Base-by-base conservation (phyloP, 2,797 vertebrate species). In the Phrynocephalus forsythii region DNA sequence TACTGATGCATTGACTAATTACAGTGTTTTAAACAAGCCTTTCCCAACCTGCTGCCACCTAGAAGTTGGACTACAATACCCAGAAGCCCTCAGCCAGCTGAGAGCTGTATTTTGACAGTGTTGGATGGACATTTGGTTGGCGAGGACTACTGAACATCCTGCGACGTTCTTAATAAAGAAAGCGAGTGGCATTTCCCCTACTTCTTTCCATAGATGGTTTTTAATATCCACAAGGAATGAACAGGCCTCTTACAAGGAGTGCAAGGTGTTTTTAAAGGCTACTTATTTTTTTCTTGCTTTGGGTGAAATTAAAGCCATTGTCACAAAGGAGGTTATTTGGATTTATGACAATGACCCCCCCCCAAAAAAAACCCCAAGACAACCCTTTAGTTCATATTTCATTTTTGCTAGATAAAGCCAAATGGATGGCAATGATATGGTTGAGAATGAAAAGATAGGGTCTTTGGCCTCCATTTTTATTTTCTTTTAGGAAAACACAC, bases 331-430 rank as follows among this genome's bases (percentile, higher is more conserved):
- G 69, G 33, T 33, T 38, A 71, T 86, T 83, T 82, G n/a, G 33
- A 20, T 83, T 84, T 88, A n/a, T 88, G 50, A 69, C 88, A 83
- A 85, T 2, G 68, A 72, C 44, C 38, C 38, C 38, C 38, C 38
- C 38, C 38, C 76, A 91, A 80, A 5, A 80, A 92, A 80, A 3
- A 80, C 1, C 9, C 8, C 52, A 56, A 56, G 13, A 56, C 52
- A 56, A 56, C 52, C 52, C 30, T 56, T 83, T 68, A 82, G 76
- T 91, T 84, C 8, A 92, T 79, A 10, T 75, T 95, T 76, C 33
- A 92, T 93, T 92, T 94, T 91, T 92, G 86, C 87, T 38, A 52
- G 52, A n/a, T 52, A 68, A 30, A 93, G 93, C 94, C 93, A 91
- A 79, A 83, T 86, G 91, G 38, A 44, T 44, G 92, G 78, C 84